Conservation (phyloP, 2,888 invertebrate genomes). For the Drosophila macrospina region DNA sequence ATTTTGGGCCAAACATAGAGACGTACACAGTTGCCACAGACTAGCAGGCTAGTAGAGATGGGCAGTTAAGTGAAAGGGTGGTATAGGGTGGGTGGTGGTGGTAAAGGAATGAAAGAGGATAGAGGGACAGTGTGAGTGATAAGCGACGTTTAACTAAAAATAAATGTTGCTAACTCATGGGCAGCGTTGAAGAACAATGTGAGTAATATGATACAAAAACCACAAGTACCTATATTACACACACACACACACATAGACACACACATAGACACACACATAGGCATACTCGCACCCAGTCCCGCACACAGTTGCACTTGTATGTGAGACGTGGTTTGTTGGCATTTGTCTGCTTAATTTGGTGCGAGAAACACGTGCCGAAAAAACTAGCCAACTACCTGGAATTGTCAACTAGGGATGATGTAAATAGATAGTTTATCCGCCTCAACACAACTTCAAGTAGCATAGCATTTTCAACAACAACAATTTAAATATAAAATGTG, state of each 20-base stretch:
- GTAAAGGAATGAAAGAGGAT: neutral
- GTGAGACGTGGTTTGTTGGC: constrained; percentile 4
- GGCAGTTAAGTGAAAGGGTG: neutral
- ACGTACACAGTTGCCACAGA: constrained; percentile 12
- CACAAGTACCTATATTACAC: constrained; percentile 45
- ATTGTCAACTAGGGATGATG: constrained; percentile 9
- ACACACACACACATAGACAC: constrained; percentile 10
- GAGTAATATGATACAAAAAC: constrained; percentile 52
- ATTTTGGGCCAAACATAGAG: constrained; percentile 38
- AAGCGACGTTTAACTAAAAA: constrained; percentile 65
- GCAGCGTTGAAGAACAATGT: constrained; percentile 44
- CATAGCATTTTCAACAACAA: too few relatives aligned
- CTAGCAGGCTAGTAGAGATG: neutral
- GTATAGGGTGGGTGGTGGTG: neutral
- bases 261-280: neutral
- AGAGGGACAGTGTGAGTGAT: constrained; percentile 38
- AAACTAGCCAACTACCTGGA: neutral
- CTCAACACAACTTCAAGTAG: constrained; percentile 5
- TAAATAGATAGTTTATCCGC: constrained; percentile 8
- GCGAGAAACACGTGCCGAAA: constrained; percentile 35
- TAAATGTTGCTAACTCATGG: constrained; percentile 55
- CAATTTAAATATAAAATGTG: too few relatives aligned
- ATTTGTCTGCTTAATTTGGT: constrained; percentile 21
- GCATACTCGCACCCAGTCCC: neutral
- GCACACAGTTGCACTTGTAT: constrained; percentile 2